Conservation (phyloP, 2,888 invertebrate species). For the Lepidocyrtinus sp. region DNA sequence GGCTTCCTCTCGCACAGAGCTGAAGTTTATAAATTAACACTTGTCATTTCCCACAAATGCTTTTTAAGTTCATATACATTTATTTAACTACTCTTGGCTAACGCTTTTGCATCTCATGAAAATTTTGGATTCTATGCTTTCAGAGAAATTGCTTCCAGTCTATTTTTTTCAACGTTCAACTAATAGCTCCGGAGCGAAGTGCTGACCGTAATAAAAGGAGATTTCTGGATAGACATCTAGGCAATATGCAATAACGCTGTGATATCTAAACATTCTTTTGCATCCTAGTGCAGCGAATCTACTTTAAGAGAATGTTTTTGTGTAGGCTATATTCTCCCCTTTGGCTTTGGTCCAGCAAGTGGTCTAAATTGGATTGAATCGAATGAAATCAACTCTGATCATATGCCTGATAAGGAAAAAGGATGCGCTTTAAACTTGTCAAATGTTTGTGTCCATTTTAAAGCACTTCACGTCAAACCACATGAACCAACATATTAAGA, state of each 20-base stretch:
- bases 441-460: slow-evolving; percentile 16
- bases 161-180: too few species aligned
- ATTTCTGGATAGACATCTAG: too few species aligned
- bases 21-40: neutral
- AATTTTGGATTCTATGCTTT: too few species aligned
- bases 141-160: too few species aligned
- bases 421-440: slow-evolving; percentile 55
- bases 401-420: slow-evolving; percentile 42
- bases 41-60: neutral
- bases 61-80: too few species aligned
- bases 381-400: slow-evolving; percentile 54
- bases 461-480: neutral
- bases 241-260: too few species aligned
- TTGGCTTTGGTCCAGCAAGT: slow-evolving; percentile 55
- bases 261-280: too few species aligned
- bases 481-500: neutral
- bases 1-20: neutral
- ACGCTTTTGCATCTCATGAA: too few species aligned
- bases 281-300: neutral
- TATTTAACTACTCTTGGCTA: neutral
- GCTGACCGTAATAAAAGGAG: too few species aligned
- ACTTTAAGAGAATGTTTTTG: slow-evolving; percentile 1
- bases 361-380: slow-evolving; percentile 59
- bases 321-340: slow-evolving; percentile 7
- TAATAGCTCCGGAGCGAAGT: too few species aligned